Conservation (phyloP, 2,113 vertebrate genomes). For the Phaethon lepturus region DNA sequence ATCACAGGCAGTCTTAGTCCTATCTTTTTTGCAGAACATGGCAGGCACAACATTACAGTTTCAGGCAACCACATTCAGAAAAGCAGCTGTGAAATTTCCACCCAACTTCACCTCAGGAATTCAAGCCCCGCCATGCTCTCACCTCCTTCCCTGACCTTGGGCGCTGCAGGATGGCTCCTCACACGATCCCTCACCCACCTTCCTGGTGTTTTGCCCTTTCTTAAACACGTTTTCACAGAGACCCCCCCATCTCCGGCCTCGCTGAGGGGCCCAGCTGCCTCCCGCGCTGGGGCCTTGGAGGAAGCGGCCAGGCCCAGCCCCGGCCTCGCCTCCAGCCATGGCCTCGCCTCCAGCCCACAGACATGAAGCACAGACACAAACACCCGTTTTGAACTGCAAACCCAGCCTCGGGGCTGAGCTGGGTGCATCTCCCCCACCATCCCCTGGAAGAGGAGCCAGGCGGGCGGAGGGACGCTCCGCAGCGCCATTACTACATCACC, state of each 20-base stretch:
- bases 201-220: rapidly evolving
- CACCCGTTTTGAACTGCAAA: rapidly evolving
- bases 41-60: too few relatives aligned
- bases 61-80: not conserved
- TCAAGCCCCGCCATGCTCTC: not conserved
- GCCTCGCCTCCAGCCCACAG: not conserved
- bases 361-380: not conserved
- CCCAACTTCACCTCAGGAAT: not conserved
- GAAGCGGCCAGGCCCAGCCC: not conserved
- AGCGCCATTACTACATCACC: not conserved
- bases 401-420: rapidly evolving
- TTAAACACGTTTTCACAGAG: rapidly evolving
- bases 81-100: not conserved
- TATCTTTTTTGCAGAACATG: rapidly evolving
- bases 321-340: too few relatives aligned
- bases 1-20: rapidly evolving
- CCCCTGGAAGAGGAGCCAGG: too few relatives aligned
- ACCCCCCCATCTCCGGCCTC: rapidly evolving
- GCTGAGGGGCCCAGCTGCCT: not conserved
- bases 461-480: rapidly evolving
- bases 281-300: rapidly evolving
- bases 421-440: not conserved
- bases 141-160: not conserved
- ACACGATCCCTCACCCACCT: not conserved
- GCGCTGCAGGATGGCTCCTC: too few relatives aligned